A percentile compares a stretch with the other conserved stretches of the same genome.
Conservation (phyloP, 2,113 vertebrate species). For the Morphnarchus princeps region DNA sequence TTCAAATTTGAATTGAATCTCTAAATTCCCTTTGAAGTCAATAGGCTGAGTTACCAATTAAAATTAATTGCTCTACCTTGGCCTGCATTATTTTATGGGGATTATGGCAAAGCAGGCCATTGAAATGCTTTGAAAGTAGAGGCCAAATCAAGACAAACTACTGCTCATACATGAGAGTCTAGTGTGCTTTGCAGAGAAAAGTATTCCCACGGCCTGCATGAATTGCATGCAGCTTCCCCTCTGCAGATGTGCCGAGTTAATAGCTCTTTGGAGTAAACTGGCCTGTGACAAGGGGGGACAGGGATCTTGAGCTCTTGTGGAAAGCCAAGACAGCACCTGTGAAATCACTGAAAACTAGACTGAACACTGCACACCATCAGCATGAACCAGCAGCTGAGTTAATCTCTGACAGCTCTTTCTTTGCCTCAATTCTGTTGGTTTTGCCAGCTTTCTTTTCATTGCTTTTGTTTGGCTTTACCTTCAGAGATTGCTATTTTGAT, state of each 20-base stretch:
- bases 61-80: not conserved
- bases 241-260: not conserved
- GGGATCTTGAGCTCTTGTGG: not conserved
- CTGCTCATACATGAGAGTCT: not conserved
- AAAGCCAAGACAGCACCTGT: not conserved
- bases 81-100: not conserved
- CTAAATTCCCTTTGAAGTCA: not conserved
- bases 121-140: not conserved
- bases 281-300: not conserved
- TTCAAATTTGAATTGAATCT: not conserved
- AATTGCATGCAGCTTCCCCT: not conserved
- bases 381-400: accelerated
- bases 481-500: not conserved
- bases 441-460: not conserved
- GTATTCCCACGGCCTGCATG: not conserved
- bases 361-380: not conserved
- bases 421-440: not conserved
- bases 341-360: not conserved
- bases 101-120: not conserved
- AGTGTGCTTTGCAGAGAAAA: not conserved
- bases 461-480: not conserved
- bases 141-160: not conserved
- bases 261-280: not conserved
- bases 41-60: not conserved
- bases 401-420: not conserved